Evolutionary conservation across 2,113 vertebrate species (phyloP).

Genomic region (Tragelaphus strepsiceros): DNA sequence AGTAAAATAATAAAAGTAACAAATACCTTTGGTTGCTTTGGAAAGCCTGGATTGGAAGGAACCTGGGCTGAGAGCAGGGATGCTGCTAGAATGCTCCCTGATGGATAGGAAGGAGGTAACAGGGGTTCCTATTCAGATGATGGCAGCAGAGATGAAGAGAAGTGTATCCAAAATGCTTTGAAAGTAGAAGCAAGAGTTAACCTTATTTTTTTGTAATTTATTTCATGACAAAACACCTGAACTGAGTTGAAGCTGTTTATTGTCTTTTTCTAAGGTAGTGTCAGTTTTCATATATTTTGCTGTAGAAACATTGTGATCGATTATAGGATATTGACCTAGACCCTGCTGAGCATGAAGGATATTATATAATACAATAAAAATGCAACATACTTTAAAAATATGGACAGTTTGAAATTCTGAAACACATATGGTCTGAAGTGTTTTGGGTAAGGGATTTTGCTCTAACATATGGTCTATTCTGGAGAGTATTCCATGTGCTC

Average conservation of each 20-base stretch:
- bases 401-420: background rate
- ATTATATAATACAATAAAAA: background rate
- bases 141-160: background rate
- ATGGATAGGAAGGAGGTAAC: background rate
- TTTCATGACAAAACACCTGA: background rate
- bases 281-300: background rate
- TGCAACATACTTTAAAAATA: background rate
- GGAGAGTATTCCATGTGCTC: background rate
- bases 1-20: too few relatives aligned
- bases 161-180: background rate
- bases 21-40: background rate
- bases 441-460: background rate
- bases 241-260: background rate
- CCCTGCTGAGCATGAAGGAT: background rate
- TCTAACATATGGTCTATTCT: background rate
- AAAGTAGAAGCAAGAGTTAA: background rate
- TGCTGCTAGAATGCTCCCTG: background rate
- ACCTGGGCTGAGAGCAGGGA: background rate
- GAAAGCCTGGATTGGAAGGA: background rate
- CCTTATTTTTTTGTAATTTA: background rate
- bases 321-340: background rate
- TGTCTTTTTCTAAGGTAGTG: background rate
- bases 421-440: background rate
- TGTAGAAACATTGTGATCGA: background rate
- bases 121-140: background rate